Evolutionary conservation across 2,797 vertebrate genomes (phyloP), one percentile per base, ranked within the genome.

Genomic region (Siniperca undulata): DNA sequence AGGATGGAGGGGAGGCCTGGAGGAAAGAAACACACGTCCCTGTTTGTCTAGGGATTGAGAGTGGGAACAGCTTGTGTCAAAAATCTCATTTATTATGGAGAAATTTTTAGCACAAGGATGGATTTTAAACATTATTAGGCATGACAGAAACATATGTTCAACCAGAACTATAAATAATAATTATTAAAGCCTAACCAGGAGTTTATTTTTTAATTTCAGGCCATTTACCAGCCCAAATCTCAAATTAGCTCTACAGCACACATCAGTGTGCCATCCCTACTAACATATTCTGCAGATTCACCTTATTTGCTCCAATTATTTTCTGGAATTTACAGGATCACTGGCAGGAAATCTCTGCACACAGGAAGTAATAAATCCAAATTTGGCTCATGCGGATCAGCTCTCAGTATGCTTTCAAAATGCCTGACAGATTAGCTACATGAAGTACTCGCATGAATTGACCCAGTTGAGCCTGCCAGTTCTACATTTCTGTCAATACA

Each of bases 281-380:
- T 70, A 56, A 68, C 22, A 55, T 50, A 36, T 50, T 79, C 50
- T 40, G 55, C 78, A 55, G 56, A 67, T 70, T 78, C 4, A 42
- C 44, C 67, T 73, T 68, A 70, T 79, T 79, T 77, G 60, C 48
- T 76, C 27, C 56, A 74, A 85, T 83, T 77, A 74, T 53, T 77
- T 62, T 38, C 27, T 74, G 55, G 74, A 60, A 76, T 72, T 70
- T 80, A 48, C 22, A 70, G 34, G 0, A 75, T 81, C 82, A 66
- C 68, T 80, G 73, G 73, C 67, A 74, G 72, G 44, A 70, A 65
- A 74, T 77, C 58, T 66, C 66, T 72, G 50, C 59, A 65, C 59
- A 59, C 59, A 64, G 81, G 59, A 79, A 82, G 56, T 34, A 64
- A 82, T 84, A 80, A 19, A 83, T 81, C 71, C 62, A 67, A 24